Base-by-base conservation (phyloP, 2,797 vertebrate genomes). In the Hyperoplus immaculatus region DNA sequence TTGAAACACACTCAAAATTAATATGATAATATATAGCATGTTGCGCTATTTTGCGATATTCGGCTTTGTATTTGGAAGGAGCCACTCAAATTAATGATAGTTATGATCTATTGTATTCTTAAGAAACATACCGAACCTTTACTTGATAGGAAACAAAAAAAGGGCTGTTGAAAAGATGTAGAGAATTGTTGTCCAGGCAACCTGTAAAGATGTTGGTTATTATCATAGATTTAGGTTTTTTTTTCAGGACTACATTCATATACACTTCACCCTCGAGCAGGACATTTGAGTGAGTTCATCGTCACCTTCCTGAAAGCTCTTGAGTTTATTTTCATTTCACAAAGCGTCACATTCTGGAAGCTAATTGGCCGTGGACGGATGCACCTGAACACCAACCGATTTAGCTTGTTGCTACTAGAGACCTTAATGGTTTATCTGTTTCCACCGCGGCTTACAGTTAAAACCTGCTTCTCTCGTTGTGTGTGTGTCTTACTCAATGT, bases 401-500 rank as follows among this genome's bases (percentile, higher is more conserved):
- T n/a, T 0, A 15, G 6, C 29, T 15, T 41, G 21, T 56, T 42
- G 58, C 1, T 21, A 29, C 1, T 6, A 5, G 62, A 21, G 10
- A 16, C 41, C 61, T 21, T 39, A 18, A 3, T 1, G 45, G 47
- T 54, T 58, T 14, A n/a, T n/a, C 16, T 21, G 11, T 61, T 68
- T 60, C 7, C 47, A 29, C 38, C 41, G 21, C 58, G 39, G 39
- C 21, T 45, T 0, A 55, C 45, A 43, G 10, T 38, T 60, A 13
- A 38, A 63, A 42, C 59, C n/a, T 11, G 63, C 49, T n/a, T 9
- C 69, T 0, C n/a, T 29, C 39, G 41, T 29, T 29, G 29, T 29
- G 29, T 12, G 51, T 15, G 56, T 49, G 47, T 53, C 49, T 39
- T 45, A 5, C 36, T 53, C 38, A 6, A 18, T 78, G 61, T 75